Base-by-base conservation (phyloP, 2,888 invertebrate species). In the Zeuzera pyrina region DNA sequence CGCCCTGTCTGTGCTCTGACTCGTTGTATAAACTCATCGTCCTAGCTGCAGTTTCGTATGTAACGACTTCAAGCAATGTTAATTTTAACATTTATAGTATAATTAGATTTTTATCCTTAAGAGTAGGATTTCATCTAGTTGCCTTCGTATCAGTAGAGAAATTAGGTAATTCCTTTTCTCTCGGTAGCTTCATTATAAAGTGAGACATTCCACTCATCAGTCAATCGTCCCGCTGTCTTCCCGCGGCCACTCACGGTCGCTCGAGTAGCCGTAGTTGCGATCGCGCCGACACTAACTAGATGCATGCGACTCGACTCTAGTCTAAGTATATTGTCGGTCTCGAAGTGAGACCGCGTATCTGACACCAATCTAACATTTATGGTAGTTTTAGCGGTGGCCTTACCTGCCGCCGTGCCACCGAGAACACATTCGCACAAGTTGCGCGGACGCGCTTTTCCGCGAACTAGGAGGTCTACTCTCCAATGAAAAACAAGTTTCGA, bases 41-140 rank as follows among this genome's bases (percentile, higher is more conserved):
- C n/a, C n/a, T n/a, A n/a, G n/a, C n/a, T n/a, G n/a, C n/a, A n/a
- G n/a, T n/a, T n/a, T n/a, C 19, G 19, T 19, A 19, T 8, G 19
- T 19, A 19, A 8, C 43, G 50, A 41, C 43, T 47, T 44, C 44
- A 81, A 83, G 83, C 83, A 81, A 83, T 83, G 77, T 79, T 81
- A 81, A 81, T 79, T 83, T 78, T 79, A 83, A 81, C 69, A 40
- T 76, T 76, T 71, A 65, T 78, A 78, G 66, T 53, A 58, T 81
- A 81, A 76, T 77, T 81, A 79, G 77, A 78, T 66, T 78, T 79
- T 78, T 79, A 83, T 79, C 73, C 64, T 58, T 83, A 81, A 81
- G 77, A 60, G 83, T 83, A 83, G 83, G 73, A 70, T 77, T 81
- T 78, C 79, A 78, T 83, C 70, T 83, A 83, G 83, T 73, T 78